phyloP scores from a whole-genome alignment of 2,888 invertebrate species.

The Cephus spinipes region DNA sequence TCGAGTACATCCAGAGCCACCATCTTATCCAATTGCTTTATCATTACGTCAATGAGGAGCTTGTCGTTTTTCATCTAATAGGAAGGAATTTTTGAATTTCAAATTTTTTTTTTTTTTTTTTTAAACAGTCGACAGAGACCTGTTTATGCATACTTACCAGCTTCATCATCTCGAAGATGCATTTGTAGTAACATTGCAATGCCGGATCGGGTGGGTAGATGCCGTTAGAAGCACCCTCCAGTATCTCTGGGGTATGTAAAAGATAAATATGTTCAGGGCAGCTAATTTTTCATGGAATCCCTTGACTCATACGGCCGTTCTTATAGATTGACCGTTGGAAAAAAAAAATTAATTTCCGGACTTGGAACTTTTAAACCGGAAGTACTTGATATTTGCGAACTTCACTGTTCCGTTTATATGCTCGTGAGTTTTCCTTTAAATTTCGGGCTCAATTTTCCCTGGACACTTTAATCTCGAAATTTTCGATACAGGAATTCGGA shows the following conservation, averaged over 20 bases:
- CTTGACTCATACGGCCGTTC: neutral
- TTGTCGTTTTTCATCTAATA: slow-evolving; percentile 69
- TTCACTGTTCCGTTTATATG: too few species aligned
- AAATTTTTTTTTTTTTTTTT: neutral
- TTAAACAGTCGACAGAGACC: neutral
- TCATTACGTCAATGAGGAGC: slow-evolving; percentile 68
- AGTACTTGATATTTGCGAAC: neutral
- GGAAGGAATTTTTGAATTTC: neutral
- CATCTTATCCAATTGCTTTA: slow-evolving; percentile 65
- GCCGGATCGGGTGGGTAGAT: slow-evolving; percentile 34
- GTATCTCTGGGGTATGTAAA: slow-evolving; percentile 34
- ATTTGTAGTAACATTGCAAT: slow-evolving; percentile 70
- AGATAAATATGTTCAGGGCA: slow-evolving; percentile 36
- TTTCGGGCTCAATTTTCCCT: too few species aligned
- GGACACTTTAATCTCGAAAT: too few species aligned
- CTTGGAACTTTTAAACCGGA: neutral
- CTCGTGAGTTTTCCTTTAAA: too few species aligned
- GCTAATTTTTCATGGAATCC: neutral
- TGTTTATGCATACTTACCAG: slow-evolving; percentile 60
- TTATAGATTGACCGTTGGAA: neutral
- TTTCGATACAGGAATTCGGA: too few species aligned
- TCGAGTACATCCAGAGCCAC: slow-evolving; percentile 36
- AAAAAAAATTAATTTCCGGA: neutral
- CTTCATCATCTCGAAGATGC: slow-evolving; percentile 69
- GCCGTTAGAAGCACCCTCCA: slow-evolving; percentile 25